Evolutionary conservation across 2,113 vertebrate genomes (phyloP).

Genomic region (Chamaetylas fuelleborni): DNA sequence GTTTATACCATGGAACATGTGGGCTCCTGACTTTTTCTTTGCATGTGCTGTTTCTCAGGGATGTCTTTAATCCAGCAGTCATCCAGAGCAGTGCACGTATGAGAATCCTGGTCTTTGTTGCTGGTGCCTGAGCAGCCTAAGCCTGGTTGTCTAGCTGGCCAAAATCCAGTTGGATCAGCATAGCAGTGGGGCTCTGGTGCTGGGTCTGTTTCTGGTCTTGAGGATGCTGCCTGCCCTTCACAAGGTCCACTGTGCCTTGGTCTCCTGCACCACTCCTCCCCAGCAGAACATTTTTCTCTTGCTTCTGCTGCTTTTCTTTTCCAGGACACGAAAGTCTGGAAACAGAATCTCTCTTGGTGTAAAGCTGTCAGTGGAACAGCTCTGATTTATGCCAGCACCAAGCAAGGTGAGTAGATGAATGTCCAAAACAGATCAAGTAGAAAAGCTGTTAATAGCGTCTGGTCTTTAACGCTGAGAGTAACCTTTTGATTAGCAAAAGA

Average conservation of each 20-base stretch:
- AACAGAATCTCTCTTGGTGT: background rate
- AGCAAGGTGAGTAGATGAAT: background rate
- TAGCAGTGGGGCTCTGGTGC: background rate
- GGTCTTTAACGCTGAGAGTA: background rate
- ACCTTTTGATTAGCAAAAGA: background rate
- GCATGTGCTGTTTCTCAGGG: background rate
- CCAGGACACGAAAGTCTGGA: background rate
- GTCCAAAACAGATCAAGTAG: constrained; percentile 11
- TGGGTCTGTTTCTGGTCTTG: background rate
- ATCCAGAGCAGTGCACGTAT: background rate
- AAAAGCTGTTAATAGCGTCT: background rate
- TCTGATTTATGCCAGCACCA: constrained; percentile 14
- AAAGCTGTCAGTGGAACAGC: constrained; percentile 4
- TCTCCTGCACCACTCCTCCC: background rate
- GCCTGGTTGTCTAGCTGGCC: background rate
- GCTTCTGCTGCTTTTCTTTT: background rate
- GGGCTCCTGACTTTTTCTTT: background rate
- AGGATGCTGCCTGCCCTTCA: background rate
- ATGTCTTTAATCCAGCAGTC: background rate
- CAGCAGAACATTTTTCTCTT: background rate
- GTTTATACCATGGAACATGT: background rate
- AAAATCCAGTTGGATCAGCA: background rate
- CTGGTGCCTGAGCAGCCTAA: background rate
- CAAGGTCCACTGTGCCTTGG: background rate
- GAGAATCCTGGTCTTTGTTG: background rate